Evolutionary conservation across 2,888 invertebrate species (phyloP).

Genomic region (Lottia gigantea): DNA sequence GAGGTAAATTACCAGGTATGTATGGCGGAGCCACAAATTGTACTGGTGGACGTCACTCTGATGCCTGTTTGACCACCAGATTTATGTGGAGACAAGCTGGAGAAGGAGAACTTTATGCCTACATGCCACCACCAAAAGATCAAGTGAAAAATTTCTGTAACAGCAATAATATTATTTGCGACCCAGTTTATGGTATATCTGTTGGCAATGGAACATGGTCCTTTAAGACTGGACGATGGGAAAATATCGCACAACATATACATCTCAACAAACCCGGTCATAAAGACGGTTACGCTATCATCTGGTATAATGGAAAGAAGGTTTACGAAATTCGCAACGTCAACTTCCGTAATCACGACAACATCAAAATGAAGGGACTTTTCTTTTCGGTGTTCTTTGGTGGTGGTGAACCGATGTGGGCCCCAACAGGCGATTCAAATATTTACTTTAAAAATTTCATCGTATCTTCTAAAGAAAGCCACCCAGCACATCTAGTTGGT

Average conservation of each 20-base stretch:
- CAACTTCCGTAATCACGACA: constrained; percentile 27
- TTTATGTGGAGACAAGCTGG: constrained; percentile 31
- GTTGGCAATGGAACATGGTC: constrained; percentile 21
- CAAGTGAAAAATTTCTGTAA: constrained; percentile 26
- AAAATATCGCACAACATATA: constrained; percentile 17
- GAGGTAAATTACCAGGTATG: constrained; percentile 32
- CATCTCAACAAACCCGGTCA: constrained; percentile 12
- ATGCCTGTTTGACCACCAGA: constrained; percentile 29
- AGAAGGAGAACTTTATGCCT: constrained; percentile 31
- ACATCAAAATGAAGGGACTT: constrained; percentile 24
- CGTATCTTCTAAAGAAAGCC: constrained; percentile 11
- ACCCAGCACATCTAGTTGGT: not conserved
- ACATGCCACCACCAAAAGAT: constrained; percentile 15
- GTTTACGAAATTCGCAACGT: constrained; percentile 26
- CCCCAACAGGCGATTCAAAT: constrained; percentile 33
- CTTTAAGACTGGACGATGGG: constrained; percentile 27
- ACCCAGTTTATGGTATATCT: constrained; percentile 14
- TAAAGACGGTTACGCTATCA: constrained; percentile 20
- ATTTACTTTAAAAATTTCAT: constrained; percentile 35
- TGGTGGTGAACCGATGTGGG: constrained; percentile 31
- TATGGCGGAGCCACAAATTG: constrained; percentile 27
- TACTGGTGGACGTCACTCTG: constrained; percentile 27
- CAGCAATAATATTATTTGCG: constrained; percentile 19
- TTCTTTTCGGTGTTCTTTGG: constrained; percentile 44
- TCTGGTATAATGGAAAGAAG: constrained; percentile 28